A percentile compares a stretch with the other conserved stretches of the same genome.
Evolutionary conservation across 2,797 vertebrate genomes (phyloP).

Genomic region (Fratercula arctica): DNA sequence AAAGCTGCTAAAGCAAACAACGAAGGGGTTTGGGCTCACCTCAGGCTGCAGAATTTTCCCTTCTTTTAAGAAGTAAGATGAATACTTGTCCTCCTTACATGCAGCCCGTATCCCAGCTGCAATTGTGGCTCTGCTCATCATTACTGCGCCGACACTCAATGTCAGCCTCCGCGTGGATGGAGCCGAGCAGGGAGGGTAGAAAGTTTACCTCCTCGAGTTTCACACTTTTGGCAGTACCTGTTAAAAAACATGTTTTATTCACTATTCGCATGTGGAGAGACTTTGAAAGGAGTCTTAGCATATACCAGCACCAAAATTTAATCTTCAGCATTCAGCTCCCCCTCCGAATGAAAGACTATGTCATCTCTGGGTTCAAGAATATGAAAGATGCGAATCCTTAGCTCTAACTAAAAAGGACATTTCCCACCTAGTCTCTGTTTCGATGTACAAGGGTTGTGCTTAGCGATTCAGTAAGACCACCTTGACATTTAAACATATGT

Average conservation of each 20-base stretch:
- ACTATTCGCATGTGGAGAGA: background rate
- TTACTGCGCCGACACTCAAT: background rate
- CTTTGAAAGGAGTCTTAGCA: constrained; percentile 10
- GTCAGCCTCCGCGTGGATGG: background rate
- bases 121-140: background rate
- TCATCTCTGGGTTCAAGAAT: constrained; percentile 32
- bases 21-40: background rate
- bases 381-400: constrained; percentile 29
- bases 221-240: background rate
- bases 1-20: background rate
- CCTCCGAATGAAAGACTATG: constrained; percentile 1
- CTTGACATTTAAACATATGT: constrained; percentile 56
- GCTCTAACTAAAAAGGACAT: background rate
- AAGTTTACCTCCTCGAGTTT: background rate
- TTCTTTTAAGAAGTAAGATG: background rate
- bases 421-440: background rate
- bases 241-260: constrained; percentile 21
- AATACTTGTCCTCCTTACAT: background rate
- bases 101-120: background rate
- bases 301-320: constrained; percentile 40
- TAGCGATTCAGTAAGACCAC: constrained; percentile 42
- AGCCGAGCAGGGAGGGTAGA: background rate
- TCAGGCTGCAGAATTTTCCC: background rate
- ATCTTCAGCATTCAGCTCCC: constrained; percentile 40
- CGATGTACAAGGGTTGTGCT: constrained; percentile 4